phyloP scores from a whole-genome alignment of 1,140 invertebrate genomes.

The Maconellicoccus hirsutus region DNA sequence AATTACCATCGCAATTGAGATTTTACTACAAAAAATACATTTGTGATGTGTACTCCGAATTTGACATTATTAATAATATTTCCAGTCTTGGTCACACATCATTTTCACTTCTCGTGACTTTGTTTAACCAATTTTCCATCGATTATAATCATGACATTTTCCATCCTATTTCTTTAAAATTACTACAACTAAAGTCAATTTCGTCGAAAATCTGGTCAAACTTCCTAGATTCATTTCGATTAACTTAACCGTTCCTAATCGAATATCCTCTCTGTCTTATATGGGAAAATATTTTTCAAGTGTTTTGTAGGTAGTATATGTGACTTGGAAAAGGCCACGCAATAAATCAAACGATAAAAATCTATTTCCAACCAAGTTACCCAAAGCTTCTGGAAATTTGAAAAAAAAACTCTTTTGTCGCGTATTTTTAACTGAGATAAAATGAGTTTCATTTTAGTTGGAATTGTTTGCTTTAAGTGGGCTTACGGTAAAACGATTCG shows the following conservation, averaged over 20 bases:
- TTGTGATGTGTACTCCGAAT: no score
- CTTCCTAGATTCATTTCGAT: background rate
- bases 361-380: background rate
- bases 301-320: background rate
- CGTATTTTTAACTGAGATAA: background rate
- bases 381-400: background rate
- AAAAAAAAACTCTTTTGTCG: background rate
- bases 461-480: background rate
- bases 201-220: no score
- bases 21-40: no score
- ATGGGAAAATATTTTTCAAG: background rate
- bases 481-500: background rate
- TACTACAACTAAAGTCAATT: no score
- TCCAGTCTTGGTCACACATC: no score
- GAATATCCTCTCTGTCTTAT: background rate
- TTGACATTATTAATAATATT: no score
- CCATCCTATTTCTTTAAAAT: no score
- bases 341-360: conserved; percentile 10
- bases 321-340: background rate
- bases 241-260: background rate
- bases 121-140: no score
- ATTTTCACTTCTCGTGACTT: no score
- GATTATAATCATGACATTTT: no score
- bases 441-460: background rate
- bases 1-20: no score